Evolutionary conservation across 2,113 vertebrate species (phyloP), one percentile per base, ranked within the genome.

Genomic region (Cepphus grylle): DNA sequence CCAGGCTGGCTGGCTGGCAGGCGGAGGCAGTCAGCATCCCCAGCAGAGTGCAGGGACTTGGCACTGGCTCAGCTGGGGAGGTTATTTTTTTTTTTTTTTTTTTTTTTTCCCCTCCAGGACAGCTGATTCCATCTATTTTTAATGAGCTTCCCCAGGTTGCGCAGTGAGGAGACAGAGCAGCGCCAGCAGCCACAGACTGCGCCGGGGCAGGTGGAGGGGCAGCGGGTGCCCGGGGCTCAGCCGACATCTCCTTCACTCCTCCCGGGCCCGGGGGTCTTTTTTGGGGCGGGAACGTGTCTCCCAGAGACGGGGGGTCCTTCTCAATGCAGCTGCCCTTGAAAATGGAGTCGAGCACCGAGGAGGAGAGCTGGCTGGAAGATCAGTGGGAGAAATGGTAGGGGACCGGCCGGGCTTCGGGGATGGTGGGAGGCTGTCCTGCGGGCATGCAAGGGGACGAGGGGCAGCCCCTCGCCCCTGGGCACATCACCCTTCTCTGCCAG

Each of bases 341-440:
- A 97, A 99, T 99, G 99, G 99, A 99, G 92, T 99, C 99, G 0
- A 99, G 98, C 97, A 97, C 98, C 97, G 98, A 99, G 97, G 99
- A 98, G 98, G 99, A 99, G 97, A 99, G 98, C 96, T 99, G 99
- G 99, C 98, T 99, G 98, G 99, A 99, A 98, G 99, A 99, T 95
- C 99, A 99, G 98, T 99, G 99, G 99, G 99, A 99, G 98, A 99
- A 98, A 99, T 99, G 99, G 99, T 99, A 99, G 97, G 99, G 96
- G 42, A 93, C 36, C 22, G 19, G 16, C 52, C 1, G 94, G 92
- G 85, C 21, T 38, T 13, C 1, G 43, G 91, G 90, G 52, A 27
- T 11, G 71, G 72, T 18, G 56, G 78, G 76, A 49, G 25, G 14
- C 29, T 61, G 50, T 82, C 69, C 49, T 2, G 2, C 0, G 20